Conservation (phyloP, 2,113 vertebrate species). For the Leiothrix lutea region DNA sequence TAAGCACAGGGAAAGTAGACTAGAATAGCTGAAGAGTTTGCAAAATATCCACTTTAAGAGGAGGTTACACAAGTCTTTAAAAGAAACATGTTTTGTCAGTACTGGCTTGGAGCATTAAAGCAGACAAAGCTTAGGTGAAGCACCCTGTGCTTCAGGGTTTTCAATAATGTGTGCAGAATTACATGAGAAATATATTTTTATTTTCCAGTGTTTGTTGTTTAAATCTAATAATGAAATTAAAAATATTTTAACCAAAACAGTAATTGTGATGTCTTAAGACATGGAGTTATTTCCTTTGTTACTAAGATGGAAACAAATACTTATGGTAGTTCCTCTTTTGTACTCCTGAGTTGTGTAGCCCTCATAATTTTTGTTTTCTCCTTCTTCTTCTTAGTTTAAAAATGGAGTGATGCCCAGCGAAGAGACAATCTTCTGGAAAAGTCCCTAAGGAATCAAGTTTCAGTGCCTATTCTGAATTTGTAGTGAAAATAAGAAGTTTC, state of each 20-base stretch:
- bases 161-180: neutral
- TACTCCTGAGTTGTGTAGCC: neutral
- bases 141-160: neutral
- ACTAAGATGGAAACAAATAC: neutral
- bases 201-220: neutral
- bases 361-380: neutral
- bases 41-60: neutral
- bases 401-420: slow-evolving; percentile 64
- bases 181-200: neutral
- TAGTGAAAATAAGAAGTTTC: slow-evolving; percentile 72
- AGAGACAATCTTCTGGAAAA: slow-evolving; percentile 81
- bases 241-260: neutral
- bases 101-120: neutral
- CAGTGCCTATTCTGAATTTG: slow-evolving; percentile 83
- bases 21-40: neutral
- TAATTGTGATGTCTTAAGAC: neutral
- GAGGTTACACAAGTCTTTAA: neutral
- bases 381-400: slow-evolving; percentile 54
- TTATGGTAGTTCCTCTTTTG: neutral
- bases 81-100: neutral
- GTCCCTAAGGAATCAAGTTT: slow-evolving; percentile 75
- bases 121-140: neutral
- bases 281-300: neutral
- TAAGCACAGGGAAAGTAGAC: neutral
- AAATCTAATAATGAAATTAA: neutral